These are phyloP conservation scores for Xestobium rufovillosum DNA, from an alignment of 2,888 invertebrate species.

Conservation along the genomic window DNA sequence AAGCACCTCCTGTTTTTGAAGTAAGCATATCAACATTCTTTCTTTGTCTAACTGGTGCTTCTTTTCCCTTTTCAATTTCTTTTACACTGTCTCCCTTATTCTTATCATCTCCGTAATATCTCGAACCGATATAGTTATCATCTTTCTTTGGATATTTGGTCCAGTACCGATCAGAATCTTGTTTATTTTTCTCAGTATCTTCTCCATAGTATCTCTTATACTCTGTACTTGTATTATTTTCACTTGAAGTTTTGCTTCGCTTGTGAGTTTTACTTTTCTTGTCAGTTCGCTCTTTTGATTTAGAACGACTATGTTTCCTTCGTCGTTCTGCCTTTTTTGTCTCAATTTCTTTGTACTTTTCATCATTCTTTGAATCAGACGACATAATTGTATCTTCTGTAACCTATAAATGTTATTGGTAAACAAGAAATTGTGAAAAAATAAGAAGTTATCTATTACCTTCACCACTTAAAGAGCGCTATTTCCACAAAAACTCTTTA, in stretches of 20 bases:
- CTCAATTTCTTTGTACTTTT: background rate
- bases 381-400: too few relatives aligned
- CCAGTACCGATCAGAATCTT: constrained; percentile 38
- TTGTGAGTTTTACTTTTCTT: constrained; percentile 9
- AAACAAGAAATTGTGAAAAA: too few relatives aligned
- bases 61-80: constrained; percentile 23
- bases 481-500: too few relatives aligned
- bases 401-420: too few relatives aligned
- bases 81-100: constrained; percentile 19
- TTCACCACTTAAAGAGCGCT: too few relatives aligned
- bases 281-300: constrained; percentile 16
- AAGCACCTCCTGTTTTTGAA: constrained; percentile 87
- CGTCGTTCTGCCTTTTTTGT: too few relatives aligned
- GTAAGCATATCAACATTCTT: constrained; percentile 62
- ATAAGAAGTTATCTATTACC: too few relatives aligned
- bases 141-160: constrained; percentile 40
- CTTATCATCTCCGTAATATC: constrained; percentile 31
- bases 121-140: constrained; percentile 32
- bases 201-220: constrained; percentile 38
- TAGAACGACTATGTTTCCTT: constrained; percentile 12
- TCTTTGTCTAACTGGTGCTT: constrained; percentile 39
- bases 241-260: too few relatives aligned
- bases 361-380: too few relatives aligned
- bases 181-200: constrained; percentile 28
- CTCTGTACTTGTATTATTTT: too few relatives aligned